These are phyloP conservation scores for Potamilus streckersoni DNA, from an alignment of 1,140 invertebrate genomes.

Conservation along the genomic window DNA sequence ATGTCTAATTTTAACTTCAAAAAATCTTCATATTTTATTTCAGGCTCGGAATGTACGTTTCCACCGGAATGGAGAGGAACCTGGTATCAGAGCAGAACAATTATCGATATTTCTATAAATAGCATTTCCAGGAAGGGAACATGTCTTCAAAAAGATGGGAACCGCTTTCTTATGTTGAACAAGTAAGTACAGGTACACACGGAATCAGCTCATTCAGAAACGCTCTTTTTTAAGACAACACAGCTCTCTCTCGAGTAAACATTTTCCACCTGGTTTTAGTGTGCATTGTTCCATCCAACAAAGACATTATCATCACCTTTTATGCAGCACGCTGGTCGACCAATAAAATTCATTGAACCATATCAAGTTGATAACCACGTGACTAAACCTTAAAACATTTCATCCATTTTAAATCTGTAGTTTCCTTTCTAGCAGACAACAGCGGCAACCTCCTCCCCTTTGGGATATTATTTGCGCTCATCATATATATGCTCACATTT, in stretches of 20 bases:
- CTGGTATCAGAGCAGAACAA: slow-evolving; percentile 21
- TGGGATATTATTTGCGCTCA: no score
- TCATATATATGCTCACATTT: no score
- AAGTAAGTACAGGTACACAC: slow-evolving; percentile 14
- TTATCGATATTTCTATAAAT: slow-evolving; percentile 20
- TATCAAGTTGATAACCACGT: no score
- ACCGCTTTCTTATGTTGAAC: slow-evolving; percentile 29
- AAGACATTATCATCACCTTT: background rate
- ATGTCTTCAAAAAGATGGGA: slow-evolving; percentile 14
- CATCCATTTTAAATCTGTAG: no score
- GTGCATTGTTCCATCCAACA: background rate
- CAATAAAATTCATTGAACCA: no score
- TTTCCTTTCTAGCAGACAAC: no score
- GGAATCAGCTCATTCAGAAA: background rate
- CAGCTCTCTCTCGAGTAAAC: background rate
- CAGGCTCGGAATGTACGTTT: slow-evolving; percentile 27
- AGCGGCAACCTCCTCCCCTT: no score
- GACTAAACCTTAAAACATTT: no score
- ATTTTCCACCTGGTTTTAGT: background rate
- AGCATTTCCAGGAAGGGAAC: slow-evolving; percentile 24
- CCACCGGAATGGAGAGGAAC: slow-evolving; percentile 23
- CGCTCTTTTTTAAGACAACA: background rate
- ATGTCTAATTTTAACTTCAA: no score
- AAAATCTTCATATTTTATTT: background rate
- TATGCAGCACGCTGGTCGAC: background rate